These are phyloP conservation scores for Trissolcus japonicus DNA, from an alignment of 2,888 invertebrate species.

Conservation along the genomic window DNA sequence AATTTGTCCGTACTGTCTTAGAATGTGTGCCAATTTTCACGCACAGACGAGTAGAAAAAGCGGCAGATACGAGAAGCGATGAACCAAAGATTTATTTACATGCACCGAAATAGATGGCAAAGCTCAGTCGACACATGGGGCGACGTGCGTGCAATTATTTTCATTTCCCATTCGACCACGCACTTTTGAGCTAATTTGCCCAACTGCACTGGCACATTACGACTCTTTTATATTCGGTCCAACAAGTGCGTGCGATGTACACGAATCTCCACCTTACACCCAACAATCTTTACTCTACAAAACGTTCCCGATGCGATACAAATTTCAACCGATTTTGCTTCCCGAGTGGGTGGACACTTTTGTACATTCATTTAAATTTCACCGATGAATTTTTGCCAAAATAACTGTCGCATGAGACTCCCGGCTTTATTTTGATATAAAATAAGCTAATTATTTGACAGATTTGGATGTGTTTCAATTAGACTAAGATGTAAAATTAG, in stretches of 20 bases:
- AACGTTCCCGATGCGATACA: background rate
- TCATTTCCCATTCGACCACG: conserved; percentile 51
- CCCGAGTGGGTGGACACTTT: background rate
- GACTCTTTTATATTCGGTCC: conserved; percentile 9
- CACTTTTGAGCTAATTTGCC: conserved; percentile 21
- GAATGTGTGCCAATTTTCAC: conserved; percentile 47
- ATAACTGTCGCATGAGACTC: too few relatives aligned
- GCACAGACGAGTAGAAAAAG: conserved; percentile 50
- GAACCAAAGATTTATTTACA: conserved; percentile 59
- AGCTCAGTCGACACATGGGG: conserved; percentile 56
- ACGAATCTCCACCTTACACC: background rate
- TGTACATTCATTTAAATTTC: too few relatives aligned
- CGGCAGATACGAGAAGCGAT: conserved; percentile 59
- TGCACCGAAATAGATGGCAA: conserved; percentile 55
- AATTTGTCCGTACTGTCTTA: conserved; percentile 23
- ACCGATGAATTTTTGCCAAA: too few relatives aligned
- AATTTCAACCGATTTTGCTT: background rate
- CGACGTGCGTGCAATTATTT: conserved; percentile 62
- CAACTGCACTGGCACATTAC: conserved; percentile 24
- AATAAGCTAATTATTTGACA: too few relatives aligned
- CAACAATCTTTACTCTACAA: background rate
- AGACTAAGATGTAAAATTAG: conserved; percentile 12
- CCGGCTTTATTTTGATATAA: too few relatives aligned
- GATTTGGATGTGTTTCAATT: conserved; percentile 7
- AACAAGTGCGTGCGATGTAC: background rate